phyloP scores from a whole-genome alignment of 2,888 invertebrate species.

The Himalopsyche kuldschensis region DNA sequence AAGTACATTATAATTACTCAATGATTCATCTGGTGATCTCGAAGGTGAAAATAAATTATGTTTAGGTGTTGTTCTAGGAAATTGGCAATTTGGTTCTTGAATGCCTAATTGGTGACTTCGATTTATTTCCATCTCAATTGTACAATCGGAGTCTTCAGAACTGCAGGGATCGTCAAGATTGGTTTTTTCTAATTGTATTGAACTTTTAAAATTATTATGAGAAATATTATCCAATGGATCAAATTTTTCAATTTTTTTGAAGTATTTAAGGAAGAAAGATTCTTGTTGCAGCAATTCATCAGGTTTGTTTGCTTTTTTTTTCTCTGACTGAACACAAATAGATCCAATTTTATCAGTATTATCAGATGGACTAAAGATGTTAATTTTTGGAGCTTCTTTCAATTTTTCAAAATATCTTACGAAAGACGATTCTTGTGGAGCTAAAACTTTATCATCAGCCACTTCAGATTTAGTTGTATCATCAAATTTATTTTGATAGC shows the following conservation, averaged over 20 bases:
- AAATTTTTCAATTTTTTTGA: constrained; percentile 42
- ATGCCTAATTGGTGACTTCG: constrained; percentile 46
- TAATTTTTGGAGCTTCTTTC: constrained; percentile 42
- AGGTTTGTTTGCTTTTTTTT: neutral
- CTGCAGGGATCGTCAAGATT: constrained; percentile 50
- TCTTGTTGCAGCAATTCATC: constrained; percentile 46
- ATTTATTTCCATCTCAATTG: constrained; percentile 56
- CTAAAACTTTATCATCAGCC: neutral
- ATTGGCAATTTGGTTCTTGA: neutral
- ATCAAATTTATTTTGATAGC: neutral
- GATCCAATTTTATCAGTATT: neutral
- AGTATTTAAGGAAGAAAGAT: constrained; percentile 55
- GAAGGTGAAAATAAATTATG: neutral
- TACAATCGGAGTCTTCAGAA: constrained; percentile 52
- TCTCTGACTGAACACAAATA: neutral
- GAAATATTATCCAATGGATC: neutral
- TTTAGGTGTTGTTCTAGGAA: neutral
- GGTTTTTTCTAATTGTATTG: neutral
- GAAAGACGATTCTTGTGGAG: neutral
- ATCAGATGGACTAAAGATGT: neutral
- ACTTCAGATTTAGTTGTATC: neutral
- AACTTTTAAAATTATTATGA: neutral
- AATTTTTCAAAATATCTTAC: constrained; percentile 14
- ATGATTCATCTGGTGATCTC: neutral
- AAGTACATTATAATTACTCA: neutral